Percentiles rank a stretch among this genome's conserved stretches.
These are phyloP conservation scores for Microchrysa polita DNA, from an alignment of 2,888 invertebrate species.

Conservation along the genomic window DNA sequence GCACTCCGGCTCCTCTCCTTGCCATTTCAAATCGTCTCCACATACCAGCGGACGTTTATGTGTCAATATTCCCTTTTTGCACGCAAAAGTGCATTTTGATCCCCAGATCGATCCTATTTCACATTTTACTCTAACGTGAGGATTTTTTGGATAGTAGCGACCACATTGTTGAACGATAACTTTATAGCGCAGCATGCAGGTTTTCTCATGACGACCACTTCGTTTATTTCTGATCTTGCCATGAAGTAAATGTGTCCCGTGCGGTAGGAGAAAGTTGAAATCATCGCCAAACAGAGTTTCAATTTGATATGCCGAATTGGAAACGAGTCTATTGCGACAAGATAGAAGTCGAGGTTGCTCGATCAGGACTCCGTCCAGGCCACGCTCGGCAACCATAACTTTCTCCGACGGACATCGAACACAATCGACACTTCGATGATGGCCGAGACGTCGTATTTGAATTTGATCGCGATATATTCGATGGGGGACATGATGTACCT, in stretches of 20 bases:
- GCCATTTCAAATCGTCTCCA: slow-evolving; percentile 52
- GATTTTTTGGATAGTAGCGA: slow-evolving; percentile 47
- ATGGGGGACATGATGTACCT: slow-evolving; percentile 37
- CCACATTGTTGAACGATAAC: slow-evolving; percentile 52
- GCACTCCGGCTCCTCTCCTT: slow-evolving; percentile 51
- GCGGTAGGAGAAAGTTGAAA: slow-evolving; percentile 51
- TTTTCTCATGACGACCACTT: slow-evolving; percentile 48
- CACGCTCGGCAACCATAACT: slow-evolving; percentile 51
- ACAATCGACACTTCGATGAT: slow-evolving; percentile 44
- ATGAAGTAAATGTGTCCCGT: slow-evolving; percentile 51
- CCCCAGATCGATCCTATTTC: slow-evolving; percentile 52
- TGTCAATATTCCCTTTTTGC: slow-evolving; percentile 49
- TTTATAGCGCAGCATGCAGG: slow-evolving; percentile 51
- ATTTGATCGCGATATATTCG: slow-evolving; percentile 24
- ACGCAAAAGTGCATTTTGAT: slow-evolving; percentile 52
- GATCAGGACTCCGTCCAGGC: slow-evolving; percentile 52
- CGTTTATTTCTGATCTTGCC: slow-evolving; percentile 51
- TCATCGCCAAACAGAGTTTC: slow-evolving; percentile 52
- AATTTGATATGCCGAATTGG: slow-evolving; percentile 48
- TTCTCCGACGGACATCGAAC: slow-evolving; percentile 52
- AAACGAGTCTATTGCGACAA: slow-evolving; percentile 50
- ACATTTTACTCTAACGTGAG: slow-evolving; percentile 49
- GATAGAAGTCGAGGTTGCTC: slow-evolving; percentile 51
- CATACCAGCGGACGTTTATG: slow-evolving; percentile 50
- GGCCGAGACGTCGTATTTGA: slow-evolving; percentile 17